Evolutionary conservation across 1,140 invertebrate genomes (phyloP).

Genomic region (Drosophila santomea): DNA sequence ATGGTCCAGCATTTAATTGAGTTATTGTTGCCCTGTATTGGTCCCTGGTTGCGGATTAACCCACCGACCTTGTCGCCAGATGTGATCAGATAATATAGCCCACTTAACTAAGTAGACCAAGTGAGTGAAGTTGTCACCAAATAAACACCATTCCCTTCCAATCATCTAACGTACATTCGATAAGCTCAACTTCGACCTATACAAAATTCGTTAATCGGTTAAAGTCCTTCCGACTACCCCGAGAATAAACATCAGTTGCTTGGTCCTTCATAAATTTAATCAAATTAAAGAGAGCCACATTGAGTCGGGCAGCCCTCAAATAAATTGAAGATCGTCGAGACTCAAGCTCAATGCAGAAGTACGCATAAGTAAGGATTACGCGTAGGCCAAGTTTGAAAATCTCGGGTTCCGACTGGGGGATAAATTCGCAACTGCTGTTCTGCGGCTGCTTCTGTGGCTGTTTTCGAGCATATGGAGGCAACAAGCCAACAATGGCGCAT

Average conservation of each 20-base stretch:
- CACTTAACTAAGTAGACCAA: neutral
- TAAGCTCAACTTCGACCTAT: too few species aligned
- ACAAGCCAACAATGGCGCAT: slow-evolving; percentile 71
- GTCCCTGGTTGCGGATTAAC: slow-evolving; percentile 60
- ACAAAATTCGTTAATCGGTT: too few species aligned
- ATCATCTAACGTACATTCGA: too few species aligned
- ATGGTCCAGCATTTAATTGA: slow-evolving; percentile 74
- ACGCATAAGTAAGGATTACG: slow-evolving; percentile 81
- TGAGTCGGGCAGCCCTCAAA: slow-evolving; percentile 50
- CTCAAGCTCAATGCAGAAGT: slow-evolving; percentile 29
- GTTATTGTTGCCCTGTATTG: slow-evolving; percentile 62
- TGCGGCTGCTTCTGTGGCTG: slow-evolving; percentile 13
- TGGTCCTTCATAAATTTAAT: slow-evolving; percentile 77
- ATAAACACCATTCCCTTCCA: too few species aligned
- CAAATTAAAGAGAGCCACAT: slow-evolving; percentile 73
- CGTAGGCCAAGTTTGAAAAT: slow-evolving; percentile 17
- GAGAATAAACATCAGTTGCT: neutral
- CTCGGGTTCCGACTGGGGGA: slow-evolving; percentile 9
- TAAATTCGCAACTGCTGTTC: slow-evolving; percentile 25
- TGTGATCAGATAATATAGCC: slow-evolving; percentile 23
- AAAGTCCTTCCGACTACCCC: too few species aligned
- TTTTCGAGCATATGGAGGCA: slow-evolving; percentile 15
- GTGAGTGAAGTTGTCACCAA: neutral
- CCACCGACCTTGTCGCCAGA: slow-evolving; percentile 75
- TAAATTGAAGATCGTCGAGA: slow-evolving; percentile 61